Evolutionary conservation across 2,888 invertebrate species (phyloP).

Genomic region (Synergus japonicus): DNA sequence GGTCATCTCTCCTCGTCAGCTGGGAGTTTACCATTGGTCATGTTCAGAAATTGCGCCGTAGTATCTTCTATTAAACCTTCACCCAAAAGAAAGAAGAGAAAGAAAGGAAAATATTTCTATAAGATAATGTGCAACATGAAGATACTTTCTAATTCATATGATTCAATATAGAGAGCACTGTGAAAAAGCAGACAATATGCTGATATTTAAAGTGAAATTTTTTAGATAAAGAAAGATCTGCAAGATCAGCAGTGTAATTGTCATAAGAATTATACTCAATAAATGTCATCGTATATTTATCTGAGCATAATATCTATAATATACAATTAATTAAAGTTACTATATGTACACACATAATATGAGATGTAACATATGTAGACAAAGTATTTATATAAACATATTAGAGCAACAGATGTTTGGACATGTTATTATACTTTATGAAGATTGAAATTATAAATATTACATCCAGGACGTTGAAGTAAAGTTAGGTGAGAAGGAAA

Average conservation of each 20-base stretch:
- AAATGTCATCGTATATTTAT: neutral
- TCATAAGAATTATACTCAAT: neutral
- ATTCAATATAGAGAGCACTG: neutral
- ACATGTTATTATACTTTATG: slow-evolving; percentile 19
- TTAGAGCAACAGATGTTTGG: slow-evolving; percentile 9
- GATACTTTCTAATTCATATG: slow-evolving; percentile 28
- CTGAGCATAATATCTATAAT: neutral
- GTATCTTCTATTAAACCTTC: slow-evolving; percentile 3
- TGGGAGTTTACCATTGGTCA: slow-evolving; percentile 22
- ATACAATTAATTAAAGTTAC: neutral
- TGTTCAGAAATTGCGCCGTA: slow-evolving; percentile 2
- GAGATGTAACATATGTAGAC: neutral
- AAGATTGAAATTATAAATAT: slow-evolving; percentile 38
- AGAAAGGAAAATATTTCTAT: slow-evolving; percentile 5
- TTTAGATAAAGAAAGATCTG: too few species aligned
- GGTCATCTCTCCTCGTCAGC: slow-evolving; percentile 23
- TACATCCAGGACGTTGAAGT: neutral
- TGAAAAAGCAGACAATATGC: neutral
- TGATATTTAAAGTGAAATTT: too few species aligned
- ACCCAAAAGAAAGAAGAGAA: neutral
- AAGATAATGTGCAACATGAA: slow-evolving; percentile 7
- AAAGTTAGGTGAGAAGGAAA: slow-evolving; percentile 26
- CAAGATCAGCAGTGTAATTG: neutral
- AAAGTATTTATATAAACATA: slow-evolving; percentile 6
- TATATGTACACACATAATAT: neutral